phyloP scores from a whole-genome alignment of 2,888 invertebrate genomes.

The Eugnorisma glareosa region DNA sequence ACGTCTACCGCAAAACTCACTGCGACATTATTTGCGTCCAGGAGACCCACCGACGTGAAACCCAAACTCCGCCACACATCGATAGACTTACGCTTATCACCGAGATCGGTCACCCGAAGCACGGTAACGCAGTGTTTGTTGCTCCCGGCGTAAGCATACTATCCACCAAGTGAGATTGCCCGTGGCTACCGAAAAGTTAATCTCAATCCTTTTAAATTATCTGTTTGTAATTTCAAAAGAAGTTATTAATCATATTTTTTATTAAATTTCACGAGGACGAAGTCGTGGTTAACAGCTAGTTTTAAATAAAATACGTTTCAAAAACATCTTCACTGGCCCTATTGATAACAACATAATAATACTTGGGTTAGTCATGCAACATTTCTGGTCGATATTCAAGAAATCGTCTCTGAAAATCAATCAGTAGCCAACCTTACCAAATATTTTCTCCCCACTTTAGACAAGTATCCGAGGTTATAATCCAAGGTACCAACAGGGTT shows the following conservation, averaged over 20 bases:
- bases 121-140: constrained; percentile 2
- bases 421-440: not conserved
- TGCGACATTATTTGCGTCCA: not conserved
- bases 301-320: too few relatives aligned
- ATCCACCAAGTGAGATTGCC: too few relatives aligned
- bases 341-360: not conserved
- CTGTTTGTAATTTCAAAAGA: not conserved
- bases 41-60: not conserved
- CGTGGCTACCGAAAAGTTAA: too few relatives aligned
- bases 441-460: not conserved
- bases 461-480: constrained; percentile 27
- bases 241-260: not conserved
- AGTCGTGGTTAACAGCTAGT: too few relatives aligned
- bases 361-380: not conserved
- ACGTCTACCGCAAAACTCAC: too few relatives aligned
- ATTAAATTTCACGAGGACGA: too few relatives aligned
- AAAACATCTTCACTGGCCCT: not conserved
- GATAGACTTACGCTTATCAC: not conserved
- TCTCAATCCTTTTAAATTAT: too few relatives aligned
- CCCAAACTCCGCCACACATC: not conserved
- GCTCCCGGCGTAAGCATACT: too few relatives aligned
- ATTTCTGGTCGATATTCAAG: not conserved
- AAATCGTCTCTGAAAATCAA: not conserved
- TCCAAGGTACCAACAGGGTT: constrained; percentile 65
- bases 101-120: not conserved